Conservation (phyloP, 2,888 invertebrate genomes). For the Heteromurus nitidus region DNA sequence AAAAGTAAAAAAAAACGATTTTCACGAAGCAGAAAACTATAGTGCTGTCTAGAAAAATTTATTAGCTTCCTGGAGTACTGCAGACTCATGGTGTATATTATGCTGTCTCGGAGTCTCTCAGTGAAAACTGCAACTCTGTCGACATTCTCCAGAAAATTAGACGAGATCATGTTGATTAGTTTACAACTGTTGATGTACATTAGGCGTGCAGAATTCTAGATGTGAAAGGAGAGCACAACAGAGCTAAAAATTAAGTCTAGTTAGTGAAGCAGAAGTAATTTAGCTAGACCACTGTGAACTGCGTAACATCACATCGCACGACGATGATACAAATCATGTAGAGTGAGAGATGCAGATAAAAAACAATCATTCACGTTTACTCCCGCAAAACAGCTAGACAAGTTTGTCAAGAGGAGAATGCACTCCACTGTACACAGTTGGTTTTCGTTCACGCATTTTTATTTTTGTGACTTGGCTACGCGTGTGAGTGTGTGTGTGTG, state of each 20-base stretch:
- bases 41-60: neutral
- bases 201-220: neutral
- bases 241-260: conserved; percentile 2
- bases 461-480: neutral
- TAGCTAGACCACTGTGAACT: neutral
- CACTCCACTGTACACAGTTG: neutral
- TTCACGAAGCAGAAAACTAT: neutral
- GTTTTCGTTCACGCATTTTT: neutral
- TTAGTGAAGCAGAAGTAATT: conserved; percentile 8
- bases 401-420: neutral
- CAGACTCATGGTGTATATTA: neutral
- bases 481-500: neutral
- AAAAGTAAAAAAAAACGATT: neutral
- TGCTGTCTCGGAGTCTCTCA: too few relatives aligned
- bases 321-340: too few relatives aligned
- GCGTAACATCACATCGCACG: neutral
- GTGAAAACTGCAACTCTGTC: too few relatives aligned
- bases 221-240: too few relatives aligned
- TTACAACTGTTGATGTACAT: conserved; percentile 20
- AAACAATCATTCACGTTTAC: too few relatives aligned
- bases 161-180: neutral
- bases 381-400: too few relatives aligned
- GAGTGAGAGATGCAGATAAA: too few relatives aligned
- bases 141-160: neutral
- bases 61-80: neutral